Evolutionary conservation across 2,888 invertebrate species (phyloP).

Genomic region (Papilio demoleus): DNA sequence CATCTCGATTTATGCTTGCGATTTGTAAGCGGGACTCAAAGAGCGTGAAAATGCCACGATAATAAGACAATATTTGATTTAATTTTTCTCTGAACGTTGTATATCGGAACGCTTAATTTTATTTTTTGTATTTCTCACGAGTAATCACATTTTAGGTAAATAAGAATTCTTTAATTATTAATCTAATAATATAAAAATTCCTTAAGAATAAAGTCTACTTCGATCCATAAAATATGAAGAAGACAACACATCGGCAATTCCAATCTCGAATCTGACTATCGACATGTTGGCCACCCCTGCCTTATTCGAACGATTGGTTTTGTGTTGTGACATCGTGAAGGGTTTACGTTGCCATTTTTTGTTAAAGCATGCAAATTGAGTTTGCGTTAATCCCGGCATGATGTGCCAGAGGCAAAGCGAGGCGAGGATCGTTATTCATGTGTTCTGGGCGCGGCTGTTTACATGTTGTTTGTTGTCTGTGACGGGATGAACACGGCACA

Average conservation of each 20-base stretch:
- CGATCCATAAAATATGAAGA: no score
- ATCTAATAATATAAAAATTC: no score
- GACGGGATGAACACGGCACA: slow-evolving; percentile 66
- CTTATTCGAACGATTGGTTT: slow-evolving; percentile 8
- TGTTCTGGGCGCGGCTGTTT: slow-evolving; percentile 71
- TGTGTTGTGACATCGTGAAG: slow-evolving; percentile 47
- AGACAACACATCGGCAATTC: no score
- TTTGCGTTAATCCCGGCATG: slow-evolving; percentile 68
- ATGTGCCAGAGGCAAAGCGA: slow-evolving; percentile 65
- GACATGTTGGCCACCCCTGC: slow-evolving; percentile 34
- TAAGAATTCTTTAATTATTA: no score
- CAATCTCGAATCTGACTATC: slow-evolving; percentile 14
- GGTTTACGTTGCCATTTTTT: slow-evolving; percentile 52
- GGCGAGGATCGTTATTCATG: slow-evolving; percentile 75
- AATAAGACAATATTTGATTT: slow-evolving; percentile 59
- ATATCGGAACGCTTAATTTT: background rate
- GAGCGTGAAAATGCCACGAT: slow-evolving; percentile 67
- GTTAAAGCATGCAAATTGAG: slow-evolving; percentile 69
- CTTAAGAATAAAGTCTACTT: no score
- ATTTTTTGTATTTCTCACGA: background rate
- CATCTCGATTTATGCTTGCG: slow-evolving; percentile 70
- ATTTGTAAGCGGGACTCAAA: slow-evolving; percentile 67
- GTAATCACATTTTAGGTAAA: background rate
- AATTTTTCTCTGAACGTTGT: slow-evolving; percentile 47
- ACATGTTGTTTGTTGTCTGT: slow-evolving; percentile 76